Evolutionary conservation across 2,113 vertebrate species (phyloP).

Genomic region (Brienomyrus longianalis): DNA sequence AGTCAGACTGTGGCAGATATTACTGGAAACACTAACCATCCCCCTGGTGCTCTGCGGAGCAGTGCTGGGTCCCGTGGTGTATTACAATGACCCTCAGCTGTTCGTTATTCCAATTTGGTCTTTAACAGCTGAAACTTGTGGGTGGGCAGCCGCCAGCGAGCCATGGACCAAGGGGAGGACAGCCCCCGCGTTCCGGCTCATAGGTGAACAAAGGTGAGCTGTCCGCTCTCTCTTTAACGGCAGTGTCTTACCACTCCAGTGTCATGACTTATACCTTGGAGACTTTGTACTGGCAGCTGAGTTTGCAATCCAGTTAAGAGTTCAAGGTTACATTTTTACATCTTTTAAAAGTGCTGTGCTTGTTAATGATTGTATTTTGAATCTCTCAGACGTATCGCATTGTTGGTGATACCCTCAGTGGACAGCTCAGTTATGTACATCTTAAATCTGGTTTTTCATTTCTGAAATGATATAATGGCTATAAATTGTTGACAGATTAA

Average conservation of each 20-base stretch:
- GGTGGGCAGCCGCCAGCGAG: conserved; percentile 45
- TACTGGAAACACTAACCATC: conserved; percentile 58
- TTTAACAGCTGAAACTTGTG: conserved; percentile 72
- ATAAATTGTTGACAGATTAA: neutral
- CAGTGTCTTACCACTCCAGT: neutral
- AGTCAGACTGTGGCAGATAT: conserved; percentile 49
- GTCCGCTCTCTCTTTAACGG: neutral
- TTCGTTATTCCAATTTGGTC: conserved; percentile 73
- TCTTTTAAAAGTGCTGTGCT: neutral
- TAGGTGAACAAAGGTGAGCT: neutral
- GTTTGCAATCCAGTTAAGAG: neutral
- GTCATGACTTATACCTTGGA: neutral
- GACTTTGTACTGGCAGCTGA: neutral
- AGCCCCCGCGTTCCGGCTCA: neutral
- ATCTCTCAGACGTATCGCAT: neutral
- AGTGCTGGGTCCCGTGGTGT: conserved; percentile 48
- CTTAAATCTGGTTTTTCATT: neutral
- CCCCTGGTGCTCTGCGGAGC: conserved; percentile 49
- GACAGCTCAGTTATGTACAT: neutral
- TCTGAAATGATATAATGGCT: neutral
- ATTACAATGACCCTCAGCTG: conserved; percentile 66
- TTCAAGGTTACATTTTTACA: neutral
- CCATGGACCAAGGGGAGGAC: conserved; percentile 44
- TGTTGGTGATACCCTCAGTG: neutral
- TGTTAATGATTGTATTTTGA: neutral